phyloP scores from a whole-genome alignment of 2,797 vertebrate species.

The Danio jaintianensis region DNA sequence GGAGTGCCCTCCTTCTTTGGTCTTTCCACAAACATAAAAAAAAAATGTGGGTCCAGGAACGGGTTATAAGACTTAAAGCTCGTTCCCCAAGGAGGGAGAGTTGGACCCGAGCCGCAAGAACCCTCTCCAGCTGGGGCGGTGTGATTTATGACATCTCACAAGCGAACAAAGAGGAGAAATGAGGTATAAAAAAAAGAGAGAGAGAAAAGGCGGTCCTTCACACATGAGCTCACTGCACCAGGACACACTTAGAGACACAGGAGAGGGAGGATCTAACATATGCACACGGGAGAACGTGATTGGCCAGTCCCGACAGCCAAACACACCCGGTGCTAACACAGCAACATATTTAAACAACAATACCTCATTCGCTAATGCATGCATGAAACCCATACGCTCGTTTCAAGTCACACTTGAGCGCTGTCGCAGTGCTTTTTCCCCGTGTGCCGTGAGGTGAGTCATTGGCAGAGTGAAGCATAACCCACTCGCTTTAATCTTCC shows the following conservation, averaged over 20 bases:
- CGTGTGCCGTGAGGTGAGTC: slow-evolving; percentile 79
- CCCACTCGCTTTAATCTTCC: slow-evolving; percentile 70
- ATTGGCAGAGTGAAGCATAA: slow-evolving; percentile 75
- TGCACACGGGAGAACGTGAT: slow-evolving; percentile 18
- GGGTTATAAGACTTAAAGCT: slow-evolving; percentile 73
- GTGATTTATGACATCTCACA: slow-evolving; percentile 81
- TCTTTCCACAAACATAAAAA: slow-evolving; percentile 55
- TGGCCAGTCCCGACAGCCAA: neutral
- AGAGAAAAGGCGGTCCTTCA: slow-evolving; percentile 69
- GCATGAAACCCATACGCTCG: slow-evolving; percentile 15
- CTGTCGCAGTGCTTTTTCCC: slow-evolving; percentile 81
- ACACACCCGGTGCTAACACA: neutral
- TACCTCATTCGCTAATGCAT: neutral
- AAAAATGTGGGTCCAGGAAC: slow-evolving; percentile 68
- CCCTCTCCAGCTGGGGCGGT: slow-evolving; percentile 68
- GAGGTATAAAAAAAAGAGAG: slow-evolving; percentile 66
- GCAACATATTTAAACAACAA: slow-evolving; percentile 2
- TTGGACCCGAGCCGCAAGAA: slow-evolving; percentile 74
- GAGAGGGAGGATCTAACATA: slow-evolving; percentile 62
- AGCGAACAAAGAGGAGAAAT: slow-evolving; percentile 75
- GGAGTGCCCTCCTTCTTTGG: slow-evolving; percentile 76
- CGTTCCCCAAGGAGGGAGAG: slow-evolving; percentile 67
- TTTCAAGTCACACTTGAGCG: slow-evolving; percentile 70
- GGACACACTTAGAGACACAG: slow-evolving; percentile 62
- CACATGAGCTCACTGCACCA: slow-evolving; percentile 78